These are phyloP conservation scores for Anarsia innoxiella DNA, from an alignment of 2,888 invertebrate species.

Conservation along the genomic window DNA sequence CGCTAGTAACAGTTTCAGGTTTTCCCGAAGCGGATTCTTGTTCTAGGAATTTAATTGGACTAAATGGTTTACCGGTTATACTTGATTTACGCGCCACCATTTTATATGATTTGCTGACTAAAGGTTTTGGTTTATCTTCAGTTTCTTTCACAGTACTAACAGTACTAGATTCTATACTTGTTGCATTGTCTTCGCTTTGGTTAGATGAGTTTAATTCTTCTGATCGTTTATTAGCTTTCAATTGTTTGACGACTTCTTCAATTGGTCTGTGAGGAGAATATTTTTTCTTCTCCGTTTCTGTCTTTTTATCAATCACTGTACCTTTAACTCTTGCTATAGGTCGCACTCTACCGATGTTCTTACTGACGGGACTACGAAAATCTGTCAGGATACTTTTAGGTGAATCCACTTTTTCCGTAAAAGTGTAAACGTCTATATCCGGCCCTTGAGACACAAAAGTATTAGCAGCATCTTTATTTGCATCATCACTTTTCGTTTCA, in stretches of 20 bases:
- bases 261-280: constrained; percentile 65
- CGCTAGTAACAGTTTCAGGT: constrained; percentile 31
- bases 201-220: constrained; percentile 41
- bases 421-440: constrained; percentile 66
- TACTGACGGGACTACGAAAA: constrained; percentile 54
- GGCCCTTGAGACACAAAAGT: constrained; percentile 57
- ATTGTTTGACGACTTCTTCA: constrained; percentile 65
- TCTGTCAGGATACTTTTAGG: constrained; percentile 65
- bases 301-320: constrained; percentile 61
- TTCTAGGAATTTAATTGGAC: constrained; percentile 59
- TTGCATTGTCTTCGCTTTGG: constrained; percentile 26
- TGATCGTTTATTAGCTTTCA: constrained; percentile 58
- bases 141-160: constrained; percentile 31
- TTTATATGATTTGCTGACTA: constrained; percentile 68
- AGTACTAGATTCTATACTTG: constrained; percentile 28
- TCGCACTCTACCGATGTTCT: constrained; percentile 61
- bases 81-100: constrained; percentile 71
- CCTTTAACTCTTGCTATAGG: constrained; percentile 71
- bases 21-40: constrained; percentile 37
- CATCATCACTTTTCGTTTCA: constrained; percentile 52
- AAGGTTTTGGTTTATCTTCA: constrained; percentile 55
- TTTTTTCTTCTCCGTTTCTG: constrained; percentile 62
- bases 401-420: constrained; percentile 67
- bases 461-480: constrained; percentile 37
- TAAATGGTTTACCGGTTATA: constrained; percentile 68